Percentiles rank a stretch among this genome's conserved stretches.
These are phyloP conservation scores for Ochlodes sylvanus DNA, from an alignment of 2,888 invertebrate genomes.

Conservation along the genomic window DNA sequence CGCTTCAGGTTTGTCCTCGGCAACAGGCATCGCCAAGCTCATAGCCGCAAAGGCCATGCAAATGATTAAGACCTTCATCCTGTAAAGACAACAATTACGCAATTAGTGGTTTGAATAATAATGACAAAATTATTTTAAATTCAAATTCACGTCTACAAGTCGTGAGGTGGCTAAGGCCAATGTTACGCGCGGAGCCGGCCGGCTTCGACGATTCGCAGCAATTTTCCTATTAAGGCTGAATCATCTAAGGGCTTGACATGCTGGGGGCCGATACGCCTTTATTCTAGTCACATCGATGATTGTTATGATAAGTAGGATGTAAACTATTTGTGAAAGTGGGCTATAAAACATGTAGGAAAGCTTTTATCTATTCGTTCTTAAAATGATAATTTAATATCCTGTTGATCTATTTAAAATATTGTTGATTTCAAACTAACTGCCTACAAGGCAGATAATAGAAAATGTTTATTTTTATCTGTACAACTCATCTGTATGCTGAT, in stretches of 20 bases:
- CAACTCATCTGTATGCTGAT: slow-evolving; percentile 10
- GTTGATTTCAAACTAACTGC: neutral
- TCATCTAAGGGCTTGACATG: slow-evolving; percentile 72
- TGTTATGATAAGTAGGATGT: slow-evolving; percentile 74
- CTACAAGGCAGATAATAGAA: slow-evolving; percentile 12
- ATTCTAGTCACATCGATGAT: slow-evolving; percentile 64
- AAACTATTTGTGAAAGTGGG: slow-evolving; percentile 71
- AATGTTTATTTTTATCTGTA: slow-evolving; percentile 28
- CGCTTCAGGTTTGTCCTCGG: slow-evolving; percentile 70
- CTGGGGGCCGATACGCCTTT: slow-evolving; percentile 62
- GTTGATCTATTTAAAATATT: neutral
- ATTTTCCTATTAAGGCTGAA: slow-evolving; percentile 80
- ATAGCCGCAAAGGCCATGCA: slow-evolving; percentile 84
- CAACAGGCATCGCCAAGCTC: slow-evolving; percentile 86
- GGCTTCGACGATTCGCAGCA: slow-evolving; percentile 65
- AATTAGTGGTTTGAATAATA: slow-evolving; percentile 67
- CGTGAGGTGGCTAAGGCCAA: slow-evolving; percentile 81
- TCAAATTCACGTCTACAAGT: slow-evolving; percentile 69
- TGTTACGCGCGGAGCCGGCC: slow-evolving; percentile 71
- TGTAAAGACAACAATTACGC: slow-evolving; percentile 69
- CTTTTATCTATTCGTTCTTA: slow-evolving; percentile 19
- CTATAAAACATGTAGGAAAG: slow-evolving; percentile 46
- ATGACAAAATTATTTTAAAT: slow-evolving; percentile 53
- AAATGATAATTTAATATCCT: slow-evolving; percentile 46
- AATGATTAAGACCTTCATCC: slow-evolving; percentile 88